These are phyloP conservation scores for Trichechus manatus DNA, from an alignment of 2,113 vertebrate species.

Conservation along the genomic window DNA sequence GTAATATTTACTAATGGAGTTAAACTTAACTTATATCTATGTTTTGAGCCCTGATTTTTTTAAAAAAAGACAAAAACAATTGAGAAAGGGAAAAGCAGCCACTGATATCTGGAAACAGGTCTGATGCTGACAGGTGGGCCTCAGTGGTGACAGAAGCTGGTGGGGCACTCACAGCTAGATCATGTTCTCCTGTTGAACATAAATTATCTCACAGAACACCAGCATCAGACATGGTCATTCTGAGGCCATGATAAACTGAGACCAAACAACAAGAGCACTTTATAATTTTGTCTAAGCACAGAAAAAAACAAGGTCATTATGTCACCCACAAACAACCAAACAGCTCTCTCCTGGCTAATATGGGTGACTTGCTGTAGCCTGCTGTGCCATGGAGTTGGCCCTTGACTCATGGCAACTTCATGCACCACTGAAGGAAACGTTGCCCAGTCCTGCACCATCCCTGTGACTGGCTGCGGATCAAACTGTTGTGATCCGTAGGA, in stretches of 20 bases:
- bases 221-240: not conserved
- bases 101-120: not conserved
- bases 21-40: not conserved
- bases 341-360: not conserved
- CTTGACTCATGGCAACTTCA: no score
- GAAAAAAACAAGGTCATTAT: not conserved
- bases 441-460: no score
- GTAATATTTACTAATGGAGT: not conserved
- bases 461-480: no score
- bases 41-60: not conserved
- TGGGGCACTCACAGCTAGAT: not conserved
- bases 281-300: constrained; percentile 14
- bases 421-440: no score
- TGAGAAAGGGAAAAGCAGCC: not conserved
- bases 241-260: not conserved
- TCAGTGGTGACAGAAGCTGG: not conserved
- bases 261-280: constrained; percentile 39
- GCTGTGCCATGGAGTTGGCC: not conserved
- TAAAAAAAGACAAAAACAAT: no score
- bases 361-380: not conserved
- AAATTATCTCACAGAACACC: not conserved
- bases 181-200: not conserved
- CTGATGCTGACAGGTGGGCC: not conserved
- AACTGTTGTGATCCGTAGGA: no score
- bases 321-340: not conserved